These are phyloP conservation scores for Orycteropus afer DNA, from an alignment of 2,113 vertebrate genomes.

Conservation along the genomic window DNA sequence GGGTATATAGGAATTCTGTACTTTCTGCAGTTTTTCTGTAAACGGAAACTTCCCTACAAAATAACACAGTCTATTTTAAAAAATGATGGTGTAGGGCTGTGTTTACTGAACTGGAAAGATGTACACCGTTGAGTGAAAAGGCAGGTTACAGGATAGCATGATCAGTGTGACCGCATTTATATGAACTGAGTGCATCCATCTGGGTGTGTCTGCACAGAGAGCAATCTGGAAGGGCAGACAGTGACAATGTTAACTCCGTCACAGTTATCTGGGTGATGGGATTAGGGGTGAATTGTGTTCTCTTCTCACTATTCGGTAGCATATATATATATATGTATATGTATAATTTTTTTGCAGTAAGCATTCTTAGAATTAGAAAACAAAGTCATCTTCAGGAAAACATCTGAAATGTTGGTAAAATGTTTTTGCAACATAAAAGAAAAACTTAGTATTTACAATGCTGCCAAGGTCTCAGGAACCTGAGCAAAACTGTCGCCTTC, in stretches of 20 bases:
- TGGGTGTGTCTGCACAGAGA: not conserved
- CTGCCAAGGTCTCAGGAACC: not conserved
- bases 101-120: not conserved
- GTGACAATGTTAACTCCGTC: not conserved
- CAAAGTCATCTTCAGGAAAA: not conserved
- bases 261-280: not conserved
- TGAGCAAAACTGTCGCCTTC: not conserved
- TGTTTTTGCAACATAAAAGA: not conserved
- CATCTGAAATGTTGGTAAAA: not conserved
- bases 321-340: too few species aligned
- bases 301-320: not conserved
- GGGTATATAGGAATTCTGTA: too few species aligned
- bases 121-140: not conserved
- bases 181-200: not conserved
- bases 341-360: not conserved
- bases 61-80: not conserved
- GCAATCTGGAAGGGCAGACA: not conserved
- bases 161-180: not conserved
- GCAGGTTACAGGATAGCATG: not conserved
- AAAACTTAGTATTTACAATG: not conserved
- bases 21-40: too few species aligned
- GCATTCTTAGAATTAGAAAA: not conserved
- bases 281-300: slow-evolving; percentile 4
- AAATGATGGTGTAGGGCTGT: not conserved
- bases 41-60: too few species aligned